A percentile compares a stretch with the other conserved stretches of the same genome.
These are phyloP conservation scores for Pongo abelii DNA, from an alignment of 2,113 vertebrate species.

Conservation along the genomic window DNA sequence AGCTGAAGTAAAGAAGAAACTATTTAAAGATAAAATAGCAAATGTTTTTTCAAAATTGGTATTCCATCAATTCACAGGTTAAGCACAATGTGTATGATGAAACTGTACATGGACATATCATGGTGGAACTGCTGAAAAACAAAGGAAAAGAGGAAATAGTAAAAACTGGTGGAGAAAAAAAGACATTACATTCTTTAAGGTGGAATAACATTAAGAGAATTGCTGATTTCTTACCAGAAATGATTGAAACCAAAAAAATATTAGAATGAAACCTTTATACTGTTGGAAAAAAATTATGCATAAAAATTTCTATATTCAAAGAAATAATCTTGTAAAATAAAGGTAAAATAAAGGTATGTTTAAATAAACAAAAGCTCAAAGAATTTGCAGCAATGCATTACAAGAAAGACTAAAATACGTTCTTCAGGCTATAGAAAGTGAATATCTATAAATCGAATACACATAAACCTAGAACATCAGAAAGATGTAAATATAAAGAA, in stretches of 20 bases:
- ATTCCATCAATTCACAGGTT: not conserved
- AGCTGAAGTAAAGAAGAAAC: not conserved
- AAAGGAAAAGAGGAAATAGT: not conserved
- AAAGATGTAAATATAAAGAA: not conserved
- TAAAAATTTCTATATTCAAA: not conserved
- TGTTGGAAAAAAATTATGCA: not conserved
- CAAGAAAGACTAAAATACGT: not conserved
- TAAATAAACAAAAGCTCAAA: not conserved
- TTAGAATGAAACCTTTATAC: not conserved
- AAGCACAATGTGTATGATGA: not conserved
- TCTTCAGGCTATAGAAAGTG: not conserved
- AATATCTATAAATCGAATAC: not conserved
- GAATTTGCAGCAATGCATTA: not conserved
- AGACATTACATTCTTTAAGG: not conserved
- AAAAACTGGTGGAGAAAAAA: not conserved
- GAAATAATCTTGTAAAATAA: not conserved
- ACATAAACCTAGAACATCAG: not conserved
- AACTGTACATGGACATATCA: not conserved
- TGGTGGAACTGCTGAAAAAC: not conserved
- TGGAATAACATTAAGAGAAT: not conserved
- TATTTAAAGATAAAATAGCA: not conserved
- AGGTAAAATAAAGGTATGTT: not conserved
- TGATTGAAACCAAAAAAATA: not conserved
- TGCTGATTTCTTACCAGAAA: not conserved
- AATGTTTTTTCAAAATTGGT: not conserved